Conservation (phyloP, 2,888 invertebrate species). For the Cactoblastis cactorum region DNA sequence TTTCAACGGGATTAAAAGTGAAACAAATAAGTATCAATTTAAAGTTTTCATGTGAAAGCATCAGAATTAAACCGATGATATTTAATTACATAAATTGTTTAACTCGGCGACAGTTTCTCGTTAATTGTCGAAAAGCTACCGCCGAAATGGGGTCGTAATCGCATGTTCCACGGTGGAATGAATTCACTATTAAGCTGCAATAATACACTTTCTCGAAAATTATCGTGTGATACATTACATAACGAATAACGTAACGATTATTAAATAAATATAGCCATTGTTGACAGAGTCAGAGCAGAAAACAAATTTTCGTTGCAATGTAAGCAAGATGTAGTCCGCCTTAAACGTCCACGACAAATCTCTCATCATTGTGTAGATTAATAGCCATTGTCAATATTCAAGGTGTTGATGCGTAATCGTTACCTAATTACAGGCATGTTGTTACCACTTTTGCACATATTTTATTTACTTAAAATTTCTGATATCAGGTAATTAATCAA, state of each 20-base stretch:
- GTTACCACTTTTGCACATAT: slow-evolving; percentile 27
- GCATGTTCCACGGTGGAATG: slow-evolving; percentile 40
- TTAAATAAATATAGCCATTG: slow-evolving; percentile 40
- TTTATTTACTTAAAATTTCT: slow-evolving; percentile 27
- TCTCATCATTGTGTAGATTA: slow-evolving; percentile 57
- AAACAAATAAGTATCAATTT: not conserved
- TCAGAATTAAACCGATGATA: slow-evolving; percentile 28
- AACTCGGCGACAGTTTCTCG: slow-evolving; percentile 25
- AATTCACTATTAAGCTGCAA: slow-evolving; percentile 34
- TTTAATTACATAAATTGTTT: slow-evolving; percentile 25
- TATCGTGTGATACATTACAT: slow-evolving; percentile 53
- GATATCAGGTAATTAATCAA: slow-evolving; percentile 20
- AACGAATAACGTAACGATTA: slow-evolving; percentile 43
- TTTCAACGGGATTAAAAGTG: not conserved
- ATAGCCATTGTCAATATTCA: slow-evolving; percentile 69
- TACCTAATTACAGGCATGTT: slow-evolving; percentile 42
- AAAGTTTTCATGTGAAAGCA: slow-evolving; percentile 39
- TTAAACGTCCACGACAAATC: slow-evolving; percentile 37
- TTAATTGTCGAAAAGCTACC: slow-evolving; percentile 33
- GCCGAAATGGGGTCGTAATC: slow-evolving; percentile 29
- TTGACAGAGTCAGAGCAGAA: slow-evolving; percentile 26
- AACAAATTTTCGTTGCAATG: slow-evolving; percentile 16
- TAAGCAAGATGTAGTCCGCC: slow-evolving; percentile 19
- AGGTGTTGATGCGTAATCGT: slow-evolving; percentile 44
- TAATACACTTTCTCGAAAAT: slow-evolving; percentile 53